phyloP scores from a whole-genome alignment of 2,888 invertebrate species.

The Macaria notata region DNA sequence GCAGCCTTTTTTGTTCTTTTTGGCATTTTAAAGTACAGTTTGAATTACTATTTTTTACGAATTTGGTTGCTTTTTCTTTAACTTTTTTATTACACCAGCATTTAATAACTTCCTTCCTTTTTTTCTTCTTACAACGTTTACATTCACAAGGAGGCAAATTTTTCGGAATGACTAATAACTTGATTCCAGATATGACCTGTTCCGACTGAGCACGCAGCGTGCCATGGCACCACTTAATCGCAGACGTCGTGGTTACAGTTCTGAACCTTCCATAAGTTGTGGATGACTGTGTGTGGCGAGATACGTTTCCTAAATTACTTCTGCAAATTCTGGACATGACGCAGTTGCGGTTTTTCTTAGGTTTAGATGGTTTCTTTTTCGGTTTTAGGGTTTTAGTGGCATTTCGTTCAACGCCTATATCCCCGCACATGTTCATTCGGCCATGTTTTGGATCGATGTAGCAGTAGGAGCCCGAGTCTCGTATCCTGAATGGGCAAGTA shows the following conservation, averaged over 20 bases:
- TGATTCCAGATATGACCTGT: conserved; percentile 1
- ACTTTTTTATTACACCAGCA: not conserved
- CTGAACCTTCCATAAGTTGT: not conserved
- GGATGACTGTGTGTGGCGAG: too few relatives aligned
- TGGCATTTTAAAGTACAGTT: too few relatives aligned
- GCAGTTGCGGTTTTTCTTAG: too few relatives aligned
- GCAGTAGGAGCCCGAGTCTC: too few relatives aligned
- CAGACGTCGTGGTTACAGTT: conserved; percentile 2
- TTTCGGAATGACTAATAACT: not conserved
- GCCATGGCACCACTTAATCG: conserved; percentile 1
- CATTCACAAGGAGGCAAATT: conserved; percentile 14
- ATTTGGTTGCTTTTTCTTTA: not conserved
- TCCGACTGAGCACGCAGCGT: conserved; percentile 5
- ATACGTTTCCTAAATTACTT: not conserved
- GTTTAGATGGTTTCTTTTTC: too few relatives aligned
- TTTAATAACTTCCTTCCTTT: not conserved
- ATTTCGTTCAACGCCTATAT: too few relatives aligned
- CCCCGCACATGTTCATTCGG: too few relatives aligned
- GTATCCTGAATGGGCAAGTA: too few relatives aligned
- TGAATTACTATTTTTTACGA: too few relatives aligned
- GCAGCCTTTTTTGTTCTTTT: too few relatives aligned
- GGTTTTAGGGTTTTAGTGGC: too few relatives aligned
- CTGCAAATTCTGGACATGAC: not conserved
- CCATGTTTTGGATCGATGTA: too few relatives aligned
- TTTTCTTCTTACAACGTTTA: conserved; percentile 14